These are phyloP conservation scores for Lathronympha strigana DNA, from an alignment of 2,888 invertebrate species.

Conservation along the genomic window DNA sequence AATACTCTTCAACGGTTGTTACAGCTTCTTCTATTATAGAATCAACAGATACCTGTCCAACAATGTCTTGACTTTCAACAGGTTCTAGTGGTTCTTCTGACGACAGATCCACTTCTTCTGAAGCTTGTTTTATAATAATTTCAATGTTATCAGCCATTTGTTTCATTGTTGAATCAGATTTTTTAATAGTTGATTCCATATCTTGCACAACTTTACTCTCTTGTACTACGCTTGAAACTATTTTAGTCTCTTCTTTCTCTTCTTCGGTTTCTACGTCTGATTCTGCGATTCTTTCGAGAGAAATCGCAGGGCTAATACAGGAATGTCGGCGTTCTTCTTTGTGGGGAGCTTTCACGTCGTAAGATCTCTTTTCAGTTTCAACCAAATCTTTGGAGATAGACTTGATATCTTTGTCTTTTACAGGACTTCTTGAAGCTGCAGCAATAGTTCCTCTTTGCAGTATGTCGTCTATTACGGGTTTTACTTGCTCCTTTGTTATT, in stretches of 20 bases:
- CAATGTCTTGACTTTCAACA: slow-evolving; percentile 58
- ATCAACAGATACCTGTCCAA: slow-evolving; percentile 74
- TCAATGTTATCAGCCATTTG: slow-evolving; percentile 82
- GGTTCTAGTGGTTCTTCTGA: slow-evolving; percentile 67
- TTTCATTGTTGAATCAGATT: slow-evolving; percentile 80
- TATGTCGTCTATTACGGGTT: slow-evolving; percentile 76
- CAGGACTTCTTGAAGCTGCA: slow-evolving; percentile 69
- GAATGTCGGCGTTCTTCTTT: slow-evolving; percentile 79
- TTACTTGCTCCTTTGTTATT: slow-evolving; percentile 74
- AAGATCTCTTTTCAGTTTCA: slow-evolving; percentile 74
- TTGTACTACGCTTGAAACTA: slow-evolving; percentile 47
- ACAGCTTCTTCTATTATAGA: slow-evolving; percentile 79
- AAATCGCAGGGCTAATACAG: slow-evolving; percentile 78
- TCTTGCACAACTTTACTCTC: slow-evolving; percentile 52
- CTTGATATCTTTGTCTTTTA: slow-evolving; percentile 73
- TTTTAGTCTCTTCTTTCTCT: slow-evolving; percentile 70
- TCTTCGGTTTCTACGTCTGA: slow-evolving; percentile 78
- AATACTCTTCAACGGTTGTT: slow-evolving; percentile 70
- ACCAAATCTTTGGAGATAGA: slow-evolving; percentile 67
- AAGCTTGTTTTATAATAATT: slow-evolving; percentile 80
- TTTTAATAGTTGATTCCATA: slow-evolving; percentile 63
- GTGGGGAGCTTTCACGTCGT: slow-evolving; percentile 76
- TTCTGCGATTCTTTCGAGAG: slow-evolving; percentile 77
- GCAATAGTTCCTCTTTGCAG: slow-evolving; percentile 72
- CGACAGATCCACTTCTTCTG: slow-evolving; percentile 75